Evolutionary conservation across 2,113 vertebrate genomes (phyloP), one percentile per base, ranked within the genome.

Genomic region (Phylloscopus trochilus): DNA sequence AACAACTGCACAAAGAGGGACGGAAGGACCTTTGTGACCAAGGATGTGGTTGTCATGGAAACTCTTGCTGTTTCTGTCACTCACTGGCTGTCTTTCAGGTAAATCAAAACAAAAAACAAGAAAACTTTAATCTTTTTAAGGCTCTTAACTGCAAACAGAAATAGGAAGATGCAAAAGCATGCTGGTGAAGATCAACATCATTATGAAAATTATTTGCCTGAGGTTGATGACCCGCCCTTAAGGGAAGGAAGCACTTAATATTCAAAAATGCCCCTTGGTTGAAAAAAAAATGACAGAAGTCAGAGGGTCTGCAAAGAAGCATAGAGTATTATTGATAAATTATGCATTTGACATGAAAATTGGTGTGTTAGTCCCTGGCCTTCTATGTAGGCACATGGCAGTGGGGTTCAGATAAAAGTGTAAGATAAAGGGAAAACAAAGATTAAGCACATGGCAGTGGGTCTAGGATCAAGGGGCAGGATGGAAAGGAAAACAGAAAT

Each of bases 11-110:
- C 95, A 96, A 96, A 97, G 96, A 96, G 53, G 96, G 97, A 97
- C 87, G 20, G 89, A 94, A 92, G 92, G 92, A 97, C 97, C 97
- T 98, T 97, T 91, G 97, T 63, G 87, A 97, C 97, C 96, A 97
- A 99, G 94, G 95, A 99, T 99, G 99, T 98, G 97, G 98, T 99
- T 98, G 97, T 98, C 98, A 98, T 99, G 99, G 99, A 99, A 98
- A 99, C 97, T 98, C 85, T 96, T 99, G 97, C 97, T 99, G 62
- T 95, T 99, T 96, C 97, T 99, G 97, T 99, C 99, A 96, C 90
- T 99, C 97, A 97, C 98, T 96, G 98, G 97, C 92, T 98, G 97
- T 98, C 98, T 99, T 98, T 99, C 99, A 99, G 99, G 99, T 99
- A 98, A 97, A 97, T 94, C 75, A 75, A 94, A 92, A 86, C 63